These are phyloP conservation scores for Drosophila jambulina DNA, from an alignment of 1,140 invertebrate genomes.

Conservation along the genomic window DNA sequence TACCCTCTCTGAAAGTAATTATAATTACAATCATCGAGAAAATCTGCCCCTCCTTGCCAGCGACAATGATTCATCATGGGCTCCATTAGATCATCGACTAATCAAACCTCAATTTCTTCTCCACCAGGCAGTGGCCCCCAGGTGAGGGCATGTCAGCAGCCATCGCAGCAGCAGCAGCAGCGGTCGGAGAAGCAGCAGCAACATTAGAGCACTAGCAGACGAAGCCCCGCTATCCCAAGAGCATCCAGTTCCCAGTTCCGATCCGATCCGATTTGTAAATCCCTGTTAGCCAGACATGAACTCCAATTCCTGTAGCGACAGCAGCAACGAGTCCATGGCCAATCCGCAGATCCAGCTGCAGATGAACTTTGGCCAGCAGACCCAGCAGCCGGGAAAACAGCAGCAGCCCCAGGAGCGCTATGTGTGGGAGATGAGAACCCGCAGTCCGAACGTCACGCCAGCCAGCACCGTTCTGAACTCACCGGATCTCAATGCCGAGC, in stretches of 20 bases:
- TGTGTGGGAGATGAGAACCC: conserved; percentile 84
- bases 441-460: conserved; percentile 83
- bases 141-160: conserved; percentile 66
- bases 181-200: conserved; percentile 10
- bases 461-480: conserved; percentile 84
- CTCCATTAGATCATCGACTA: conserved; percentile 58
- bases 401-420: conserved; percentile 72
- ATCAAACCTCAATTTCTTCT: neutral
- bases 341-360: conserved; percentile 57
- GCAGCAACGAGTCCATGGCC: conserved; percentile 72
- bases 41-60: conserved; percentile 23
- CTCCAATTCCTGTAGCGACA: conserved; percentile 70
- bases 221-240: neutral
- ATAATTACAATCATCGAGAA: neutral
- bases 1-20: neutral
- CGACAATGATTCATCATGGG: conserved; percentile 55
- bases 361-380: conserved; percentile 55
- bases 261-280: neutral
- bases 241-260: neutral
- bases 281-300: conserved; percentile 50
- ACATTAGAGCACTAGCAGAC: conserved; percentile 21
- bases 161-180: conserved; percentile 55
- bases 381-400: neutral
- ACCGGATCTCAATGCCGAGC: conserved; percentile 78
- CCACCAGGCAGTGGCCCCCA: conserved; percentile 25